Conservation (phyloP, 2,797 vertebrate genomes). For the Melanotaenia maccullochi region DNA sequence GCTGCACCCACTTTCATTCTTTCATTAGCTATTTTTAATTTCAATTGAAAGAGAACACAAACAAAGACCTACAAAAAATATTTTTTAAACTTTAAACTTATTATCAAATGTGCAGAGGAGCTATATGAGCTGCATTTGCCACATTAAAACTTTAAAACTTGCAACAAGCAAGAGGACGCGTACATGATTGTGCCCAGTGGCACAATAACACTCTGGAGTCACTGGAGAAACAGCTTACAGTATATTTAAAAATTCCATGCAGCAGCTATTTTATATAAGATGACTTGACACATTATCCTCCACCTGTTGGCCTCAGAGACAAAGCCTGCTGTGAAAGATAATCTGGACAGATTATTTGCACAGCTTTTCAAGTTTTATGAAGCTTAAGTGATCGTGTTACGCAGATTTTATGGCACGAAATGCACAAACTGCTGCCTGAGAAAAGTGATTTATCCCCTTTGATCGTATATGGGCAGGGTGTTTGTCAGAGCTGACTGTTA, state of each 20-base stretch:
- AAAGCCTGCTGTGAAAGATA: slow-evolving; percentile 47
- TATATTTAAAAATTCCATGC: slow-evolving; percentile 22
- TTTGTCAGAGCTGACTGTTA: slow-evolving; percentile 44
- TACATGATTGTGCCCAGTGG: neutral
- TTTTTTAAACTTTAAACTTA: slow-evolving; percentile 2
- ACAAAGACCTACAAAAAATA: neutral
- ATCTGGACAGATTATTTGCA: slow-evolving; percentile 61
- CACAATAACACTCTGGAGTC: neutral
- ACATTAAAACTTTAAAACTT: neutral
- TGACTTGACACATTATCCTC: slow-evolving; percentile 49
- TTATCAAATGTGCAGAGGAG: neutral
- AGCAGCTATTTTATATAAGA: slow-evolving; percentile 36
- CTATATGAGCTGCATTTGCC: slow-evolving; percentile 7
- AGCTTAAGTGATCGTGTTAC: slow-evolving; percentile 60
- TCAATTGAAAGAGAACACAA: slow-evolving; percentile 26
- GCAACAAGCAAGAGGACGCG: neutral
- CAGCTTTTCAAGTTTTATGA: slow-evolving; percentile 69
- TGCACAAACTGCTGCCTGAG: slow-evolving; percentile 12
- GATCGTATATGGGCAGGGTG: slow-evolving; percentile 5
- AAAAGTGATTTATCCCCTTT: slow-evolving; percentile 15
- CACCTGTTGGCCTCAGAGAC: slow-evolving; percentile 62
- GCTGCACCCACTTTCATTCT: slow-evolving; percentile 49
- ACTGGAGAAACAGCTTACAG: slow-evolving; percentile 26
- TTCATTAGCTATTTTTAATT: slow-evolving; percentile 27
- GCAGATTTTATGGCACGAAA: slow-evolving; percentile 64